Conservation (phyloP, 2,888 invertebrate genomes). For the Drosophila barbarae region DNA sequence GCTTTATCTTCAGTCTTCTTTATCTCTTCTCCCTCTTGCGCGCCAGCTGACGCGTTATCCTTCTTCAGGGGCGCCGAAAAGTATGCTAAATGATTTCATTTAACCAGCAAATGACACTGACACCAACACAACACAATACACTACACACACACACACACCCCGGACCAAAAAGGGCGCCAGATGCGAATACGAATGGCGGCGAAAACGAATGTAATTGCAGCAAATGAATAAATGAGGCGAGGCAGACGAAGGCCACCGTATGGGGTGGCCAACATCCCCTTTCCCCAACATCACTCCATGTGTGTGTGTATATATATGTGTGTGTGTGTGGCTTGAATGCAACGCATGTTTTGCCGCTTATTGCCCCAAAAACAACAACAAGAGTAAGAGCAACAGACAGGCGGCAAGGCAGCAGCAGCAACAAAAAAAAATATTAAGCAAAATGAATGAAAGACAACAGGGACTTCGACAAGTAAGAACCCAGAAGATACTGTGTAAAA, state of each 20-base stretch:
- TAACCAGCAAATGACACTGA: constrained; percentile 44
- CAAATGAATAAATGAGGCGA: constrained; percentile 66
- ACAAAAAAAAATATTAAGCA: constrained; percentile 6
- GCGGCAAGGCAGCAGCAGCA: constrained; percentile 10
- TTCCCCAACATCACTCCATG: background rate
- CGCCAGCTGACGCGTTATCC: constrained; percentile 2
- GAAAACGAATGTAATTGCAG: constrained; percentile 64
- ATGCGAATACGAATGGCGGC: constrained; percentile 25
- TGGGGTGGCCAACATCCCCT: background rate
- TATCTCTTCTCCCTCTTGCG: background rate
- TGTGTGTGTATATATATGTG: background rate
- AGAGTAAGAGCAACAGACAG: constrained; percentile 7
- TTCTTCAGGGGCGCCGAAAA: constrained; percentile 42
- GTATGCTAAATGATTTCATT: constrained; percentile 61
- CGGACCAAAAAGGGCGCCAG: constrained; percentile 12
- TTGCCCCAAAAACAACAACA: constrained; percentile 35
- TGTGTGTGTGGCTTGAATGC: constrained; percentile 47
- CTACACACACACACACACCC: background rate
- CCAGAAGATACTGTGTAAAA: background rate
- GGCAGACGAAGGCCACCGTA: constrained; percentile 20
- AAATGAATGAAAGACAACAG: constrained; percentile 7
- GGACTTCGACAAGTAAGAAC: background rate
- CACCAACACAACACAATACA: constrained; percentile 6
- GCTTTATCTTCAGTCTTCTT: background rate
- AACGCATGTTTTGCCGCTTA: constrained; percentile 61